Conservation (phyloP, 2,113 vertebrate species). For the Psilopogon haemacephalus region DNA sequence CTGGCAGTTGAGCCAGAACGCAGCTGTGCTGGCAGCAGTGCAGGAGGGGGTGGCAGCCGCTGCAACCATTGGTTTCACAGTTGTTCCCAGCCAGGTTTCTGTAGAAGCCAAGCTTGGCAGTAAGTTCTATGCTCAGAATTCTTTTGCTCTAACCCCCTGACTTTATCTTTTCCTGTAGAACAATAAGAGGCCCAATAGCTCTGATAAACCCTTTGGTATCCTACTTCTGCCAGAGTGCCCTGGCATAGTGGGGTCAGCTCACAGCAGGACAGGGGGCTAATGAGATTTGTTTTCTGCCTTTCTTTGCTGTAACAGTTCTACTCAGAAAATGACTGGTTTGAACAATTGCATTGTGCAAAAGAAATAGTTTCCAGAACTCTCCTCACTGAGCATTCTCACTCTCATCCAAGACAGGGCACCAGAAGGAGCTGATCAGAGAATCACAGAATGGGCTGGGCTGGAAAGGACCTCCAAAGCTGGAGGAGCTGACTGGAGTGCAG, state of each 20-base stretch:
- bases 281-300: background rate
- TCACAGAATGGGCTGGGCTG: too few species aligned
- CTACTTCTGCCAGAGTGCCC: background rate
- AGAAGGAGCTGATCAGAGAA: background rate
- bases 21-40: background rate
- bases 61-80: background rate
- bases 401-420: background rate
- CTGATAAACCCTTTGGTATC: background rate
- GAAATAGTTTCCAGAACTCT: background rate
- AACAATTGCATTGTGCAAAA: background rate
- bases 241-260: background rate
- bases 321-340: background rate
- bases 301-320: background rate
- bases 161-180: background rate
- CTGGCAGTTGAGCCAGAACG: background rate
- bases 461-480: too few species aligned
- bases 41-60: background rate
- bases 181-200: background rate
- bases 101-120: background rate
- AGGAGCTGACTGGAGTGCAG: too few species aligned
- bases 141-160: background rate
- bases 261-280: background rate
- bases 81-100: background rate
- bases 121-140: background rate
- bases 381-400: background rate